Conservation (phyloP, 2,888 invertebrate genomes). For the Phengaris alcon region DNA sequence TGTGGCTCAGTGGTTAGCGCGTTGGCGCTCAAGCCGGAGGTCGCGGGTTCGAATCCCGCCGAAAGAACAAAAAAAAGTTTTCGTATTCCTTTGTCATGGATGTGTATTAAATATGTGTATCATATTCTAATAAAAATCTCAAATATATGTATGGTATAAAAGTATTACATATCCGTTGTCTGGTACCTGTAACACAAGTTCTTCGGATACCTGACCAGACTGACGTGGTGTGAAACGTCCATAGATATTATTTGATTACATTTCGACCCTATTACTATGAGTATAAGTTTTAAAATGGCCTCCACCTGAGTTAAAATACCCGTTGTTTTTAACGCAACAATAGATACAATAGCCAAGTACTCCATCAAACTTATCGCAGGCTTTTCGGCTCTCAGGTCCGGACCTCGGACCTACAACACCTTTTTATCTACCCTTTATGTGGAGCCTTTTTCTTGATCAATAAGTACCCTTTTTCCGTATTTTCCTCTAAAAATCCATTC, state of each 20-base stretch:
- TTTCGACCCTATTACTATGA: background rate
- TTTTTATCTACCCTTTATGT: background rate
- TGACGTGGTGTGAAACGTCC: too few relatives aligned
- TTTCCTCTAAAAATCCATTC: background rate
- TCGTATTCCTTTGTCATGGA: too few relatives aligned
- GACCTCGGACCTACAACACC: background rate
- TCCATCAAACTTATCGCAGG: conserved; percentile 9
- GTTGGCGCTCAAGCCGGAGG: too few relatives aligned
- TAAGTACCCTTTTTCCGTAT: background rate
- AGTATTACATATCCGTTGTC: too few relatives aligned
- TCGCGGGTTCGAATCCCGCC: too few relatives aligned
- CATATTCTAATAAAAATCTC: too few relatives aligned
- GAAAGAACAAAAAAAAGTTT: too few relatives aligned
- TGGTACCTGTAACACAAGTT: too few relatives aligned
- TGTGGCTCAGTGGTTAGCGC: too few relatives aligned
- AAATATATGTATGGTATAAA: too few relatives aligned
- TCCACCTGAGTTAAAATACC: background rate
- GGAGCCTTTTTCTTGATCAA: conserved; percentile 10
- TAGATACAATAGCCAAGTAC: background rate
- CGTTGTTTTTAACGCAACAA: background rate
- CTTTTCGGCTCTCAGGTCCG: background rate
- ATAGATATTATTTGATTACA: background rate
- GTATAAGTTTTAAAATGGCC: background rate
- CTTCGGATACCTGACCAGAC: too few relatives aligned
- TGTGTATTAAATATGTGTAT: too few relatives aligned